phyloP scores from a whole-genome alignment of 2,888 invertebrate genomes.

The Trissonchulus sp. region DNA sequence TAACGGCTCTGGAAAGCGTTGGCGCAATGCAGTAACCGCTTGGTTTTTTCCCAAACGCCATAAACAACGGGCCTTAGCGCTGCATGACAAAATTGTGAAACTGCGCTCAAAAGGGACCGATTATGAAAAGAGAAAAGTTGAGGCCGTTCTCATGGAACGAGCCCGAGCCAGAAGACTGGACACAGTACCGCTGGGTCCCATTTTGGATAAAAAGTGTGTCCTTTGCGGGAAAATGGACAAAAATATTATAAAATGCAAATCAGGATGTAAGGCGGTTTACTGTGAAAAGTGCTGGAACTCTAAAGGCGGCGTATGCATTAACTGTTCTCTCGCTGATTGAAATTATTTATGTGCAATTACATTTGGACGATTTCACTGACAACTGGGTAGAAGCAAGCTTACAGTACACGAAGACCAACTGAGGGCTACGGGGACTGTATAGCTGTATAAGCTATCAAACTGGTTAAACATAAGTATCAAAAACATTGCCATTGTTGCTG shows the following conservation, averaged over 20 bases:
- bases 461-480: no score
- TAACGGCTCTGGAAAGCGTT: background rate
- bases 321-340: no score
- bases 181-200: background rate
- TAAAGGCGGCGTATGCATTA: no score
- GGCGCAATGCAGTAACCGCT: background rate
- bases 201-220: conserved; percentile 1
- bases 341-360: no score
- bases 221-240: background rate
- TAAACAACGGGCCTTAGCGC: background rate
- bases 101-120: background rate
- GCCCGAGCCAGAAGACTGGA: background rate
- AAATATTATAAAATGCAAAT: background rate
- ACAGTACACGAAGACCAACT: no score
- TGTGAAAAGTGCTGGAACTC: conserved; percentile 1
- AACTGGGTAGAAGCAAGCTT: no score
- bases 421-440: no score
- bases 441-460: no score
- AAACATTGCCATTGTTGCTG: no score
- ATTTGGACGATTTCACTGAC: no score
- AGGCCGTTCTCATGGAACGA: background rate
- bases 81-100: conserved; percentile 15
- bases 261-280: background rate
- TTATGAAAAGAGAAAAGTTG: conserved; percentile 1
- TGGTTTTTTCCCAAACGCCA: conserved; percentile 23